These are phyloP conservation scores for Zygaena filipendulae DNA, from an alignment of 2,888 invertebrate species.

Conservation along the genomic window DNA sequence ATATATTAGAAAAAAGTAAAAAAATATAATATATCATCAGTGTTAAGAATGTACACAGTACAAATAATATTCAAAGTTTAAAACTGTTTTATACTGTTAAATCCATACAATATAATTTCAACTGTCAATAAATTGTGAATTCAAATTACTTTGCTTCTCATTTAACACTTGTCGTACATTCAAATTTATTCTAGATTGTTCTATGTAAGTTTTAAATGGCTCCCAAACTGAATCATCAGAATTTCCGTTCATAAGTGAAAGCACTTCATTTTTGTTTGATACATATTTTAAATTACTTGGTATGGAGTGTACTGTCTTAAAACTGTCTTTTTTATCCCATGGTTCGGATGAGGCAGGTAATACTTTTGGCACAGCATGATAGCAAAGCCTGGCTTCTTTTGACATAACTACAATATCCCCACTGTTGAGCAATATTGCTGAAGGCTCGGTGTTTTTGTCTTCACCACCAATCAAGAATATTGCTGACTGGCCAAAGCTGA, in stretches of 20 bases:
- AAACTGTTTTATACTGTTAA: too few relatives aligned
- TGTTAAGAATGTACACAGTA: too few relatives aligned
- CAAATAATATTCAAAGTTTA: too few relatives aligned
- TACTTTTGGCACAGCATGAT: constrained; percentile 95
- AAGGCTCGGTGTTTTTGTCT: constrained; percentile 73
- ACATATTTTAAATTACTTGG: constrained; percentile 29
- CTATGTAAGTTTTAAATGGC: constrained; percentile 70
- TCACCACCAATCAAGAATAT: constrained; percentile 92
- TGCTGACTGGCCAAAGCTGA: constrained; percentile 94
- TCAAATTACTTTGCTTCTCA: constrained; percentile 63
- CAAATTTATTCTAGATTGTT: constrained; percentile 87
- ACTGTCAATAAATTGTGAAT: too few relatives aligned
- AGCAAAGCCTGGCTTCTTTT: constrained; percentile 82
- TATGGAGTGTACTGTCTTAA: constrained; percentile 10
- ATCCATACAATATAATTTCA: too few relatives aligned
- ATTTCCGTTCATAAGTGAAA: constrained; percentile 26
- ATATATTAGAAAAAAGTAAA: too few relatives aligned
- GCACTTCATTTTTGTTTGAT: constrained; percentile 21
- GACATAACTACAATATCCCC: constrained; percentile 96
- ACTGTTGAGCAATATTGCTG: constrained; percentile 80
- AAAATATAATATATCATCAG: too few relatives aligned
- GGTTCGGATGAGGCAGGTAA: constrained; percentile 54
- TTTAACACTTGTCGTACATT: constrained; percentile 92
- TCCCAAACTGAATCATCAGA: constrained; percentile 49
- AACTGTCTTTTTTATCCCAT: constrained; percentile 46